Conservation (phyloP, 2,888 invertebrate species). For the Exocentrus adspersus region DNA sequence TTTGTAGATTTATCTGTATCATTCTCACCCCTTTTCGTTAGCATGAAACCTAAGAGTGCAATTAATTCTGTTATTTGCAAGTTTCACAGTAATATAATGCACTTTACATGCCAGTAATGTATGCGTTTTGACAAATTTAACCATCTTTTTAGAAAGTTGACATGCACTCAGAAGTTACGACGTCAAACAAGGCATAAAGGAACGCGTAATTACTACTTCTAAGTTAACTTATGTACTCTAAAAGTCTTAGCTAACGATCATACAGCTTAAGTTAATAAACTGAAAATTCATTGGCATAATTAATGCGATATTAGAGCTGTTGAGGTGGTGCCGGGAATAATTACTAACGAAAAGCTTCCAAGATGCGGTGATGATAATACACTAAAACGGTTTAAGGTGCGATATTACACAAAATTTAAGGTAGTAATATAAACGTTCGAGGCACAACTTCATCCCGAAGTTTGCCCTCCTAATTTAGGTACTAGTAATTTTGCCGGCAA, state of each 20-base stretch:
- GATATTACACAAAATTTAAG: conserved; percentile 48
- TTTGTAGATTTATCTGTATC: no score
- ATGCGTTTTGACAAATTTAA: no score
- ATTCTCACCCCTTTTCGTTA: no score
- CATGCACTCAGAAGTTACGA: not conserved
- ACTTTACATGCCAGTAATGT: no score
- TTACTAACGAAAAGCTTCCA: conserved; percentile 24
- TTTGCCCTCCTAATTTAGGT: conserved; percentile 48
- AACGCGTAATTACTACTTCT: conserved; percentile 17
- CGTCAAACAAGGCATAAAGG: conserved; percentile 15
- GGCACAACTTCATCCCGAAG: conserved; percentile 42
- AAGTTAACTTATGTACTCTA: conserved; percentile 23
- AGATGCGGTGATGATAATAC: conserved; percentile 49
- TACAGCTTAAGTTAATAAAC: conserved; percentile 26
- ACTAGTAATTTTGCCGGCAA: conserved; percentile 37
- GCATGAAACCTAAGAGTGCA: no score
- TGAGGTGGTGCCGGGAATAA: conserved; percentile 22
- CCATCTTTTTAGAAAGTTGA: not conserved
- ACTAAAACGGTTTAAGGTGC: conserved; percentile 47
- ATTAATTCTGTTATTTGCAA: no score
- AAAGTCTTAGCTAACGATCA: conserved; percentile 23
- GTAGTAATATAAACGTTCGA: conserved; percentile 46
- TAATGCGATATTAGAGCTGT: conserved; percentile 25
- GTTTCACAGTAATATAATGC: no score
- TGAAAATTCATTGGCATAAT: conserved; percentile 25